Base-by-base conservation (phyloP, 2,888 invertebrate species). In the Epirrhoe tristata region DNA sequence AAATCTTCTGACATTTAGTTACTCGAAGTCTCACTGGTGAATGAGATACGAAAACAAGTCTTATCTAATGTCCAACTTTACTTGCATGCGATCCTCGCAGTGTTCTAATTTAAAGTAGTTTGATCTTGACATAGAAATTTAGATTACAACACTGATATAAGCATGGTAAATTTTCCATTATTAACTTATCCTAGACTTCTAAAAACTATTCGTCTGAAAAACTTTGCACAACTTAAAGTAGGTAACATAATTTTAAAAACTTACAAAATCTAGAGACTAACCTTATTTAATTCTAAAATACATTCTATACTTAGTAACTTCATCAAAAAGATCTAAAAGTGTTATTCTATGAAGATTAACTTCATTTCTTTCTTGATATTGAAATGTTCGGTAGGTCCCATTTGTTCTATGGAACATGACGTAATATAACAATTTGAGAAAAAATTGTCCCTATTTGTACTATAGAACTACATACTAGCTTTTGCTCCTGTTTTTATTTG, bases 41-140 rank as follows among this genome's bases (percentile, higher is more conserved):
- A 63, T 74, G 73, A 76, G 74, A 75, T 64, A 56, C 63, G 72
- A 64, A 74, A 76, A 74, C 75, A 43, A 34, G 24, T 53, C 56
- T 60, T 57, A 57, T 46, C 55, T 24, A 58, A 39, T 55, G 63
- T 56, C 17, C 50, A 60, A 61, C 34, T 3, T 59, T 62, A 53
- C 34, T 43, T 53, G 55, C 58, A 68, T 69, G 70, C 71, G 67
- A 67, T 48, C 61, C 69, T 69, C 63, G 6, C 60, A 69, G 59
- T 69, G 51, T 53, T 68, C 67, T 58, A 74, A 62, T 55, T 57
- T n/a, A 32, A 43, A 5, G 6, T 50, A 58, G 17, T 58, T 34
- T 0, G 10, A 32, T 58, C 31, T 31, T 48, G 6, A 48, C 58
- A 24, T 24, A 48, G 16, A 32, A 32, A n/a, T 17, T 51, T 51